Base-by-base conservation (phyloP, 2,113 vertebrate species). In the Phalacrocorax carbo region DNA sequence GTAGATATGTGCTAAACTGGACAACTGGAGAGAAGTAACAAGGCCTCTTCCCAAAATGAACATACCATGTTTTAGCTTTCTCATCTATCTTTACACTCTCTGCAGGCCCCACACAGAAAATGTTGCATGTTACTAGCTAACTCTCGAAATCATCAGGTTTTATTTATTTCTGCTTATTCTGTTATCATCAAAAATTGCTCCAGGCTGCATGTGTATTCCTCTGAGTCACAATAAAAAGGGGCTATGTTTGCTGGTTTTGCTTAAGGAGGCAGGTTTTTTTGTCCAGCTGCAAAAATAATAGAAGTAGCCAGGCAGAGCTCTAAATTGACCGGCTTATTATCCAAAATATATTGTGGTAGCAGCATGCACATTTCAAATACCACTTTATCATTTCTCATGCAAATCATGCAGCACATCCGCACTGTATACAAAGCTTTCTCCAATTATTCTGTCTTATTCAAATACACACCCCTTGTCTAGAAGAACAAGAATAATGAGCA, bases 381-480 rank as follows among this genome's bases (percentile, higher is more conserved):
- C 34, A 91, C 68, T 94, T 85, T 27, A 61, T 75, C 68, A 38
- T 86, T 94, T 77, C 55, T 75, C 73, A 54, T 69, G 27, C 2
- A 48, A 89, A 62, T 84, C 94, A 48, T 66, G 29, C 21, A 40
- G 69, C 55, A 77, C 49, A 16, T n/a, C 89, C 4, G 11, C 42
- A 32, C 83, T 85, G 20, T 84, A 54, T 36, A 14, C 2, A 7
- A 82, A 94, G 48, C 55, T 57, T 60, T 66, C 38, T 90, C 68
- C 86, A 95, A 92, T 96, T 97, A 95, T 94, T 93, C 84, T 86
- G 86, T 82, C 48, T 64, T 78, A 76, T 85, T 96, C 85, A 86
- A 90, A 72, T 75, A 55, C 32, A 48, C 38, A 69, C 9, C 22
- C 54, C 62, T 94, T 65, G 86, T 61, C 42, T 49, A 80, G 72